Evolutionary conservation across 2,888 invertebrate species (phyloP).

Genomic region (Habroteleia sp.): DNA sequence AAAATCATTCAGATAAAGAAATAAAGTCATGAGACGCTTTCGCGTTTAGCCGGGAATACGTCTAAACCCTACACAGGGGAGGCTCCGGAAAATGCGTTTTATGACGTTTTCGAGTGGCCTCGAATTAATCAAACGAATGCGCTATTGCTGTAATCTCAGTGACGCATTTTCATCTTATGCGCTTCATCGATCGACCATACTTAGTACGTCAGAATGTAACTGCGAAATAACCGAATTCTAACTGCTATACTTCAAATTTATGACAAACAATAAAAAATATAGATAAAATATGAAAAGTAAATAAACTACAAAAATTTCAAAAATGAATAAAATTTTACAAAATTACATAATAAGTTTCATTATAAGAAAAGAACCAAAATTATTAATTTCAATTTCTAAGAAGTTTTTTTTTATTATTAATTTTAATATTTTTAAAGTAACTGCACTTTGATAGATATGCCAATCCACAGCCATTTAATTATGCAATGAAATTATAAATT

Average conservation of each 20-base stretch:
- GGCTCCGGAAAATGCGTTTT: constrained; percentile 63
- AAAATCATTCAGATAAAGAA: constrained; percentile 48
- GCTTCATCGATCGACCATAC: constrained; percentile 26
- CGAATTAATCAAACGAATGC: constrained; percentile 64
- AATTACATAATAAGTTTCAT: no score
- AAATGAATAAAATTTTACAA: no score
- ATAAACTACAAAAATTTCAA: no score
- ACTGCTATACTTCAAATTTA: no score
- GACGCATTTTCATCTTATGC: constrained; percentile 52
- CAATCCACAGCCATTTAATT: no score
- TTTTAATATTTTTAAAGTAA: no score
- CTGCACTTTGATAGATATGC: no score
- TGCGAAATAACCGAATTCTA: neutral
- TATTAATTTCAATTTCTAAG: no score
- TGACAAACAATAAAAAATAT: neutral
- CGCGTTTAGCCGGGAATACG: constrained; percentile 27
- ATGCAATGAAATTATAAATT: no score
- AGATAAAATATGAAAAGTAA: no score
- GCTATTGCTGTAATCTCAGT: constrained; percentile 44
- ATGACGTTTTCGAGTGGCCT: constrained; percentile 55
- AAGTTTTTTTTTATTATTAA: no score
- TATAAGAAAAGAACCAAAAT: no score
- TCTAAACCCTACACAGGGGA: constrained; percentile 56
- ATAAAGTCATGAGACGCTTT: constrained; percentile 46
- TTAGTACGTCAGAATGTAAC: neutral